These are phyloP conservation scores for Carollia perspicillata DNA, from an alignment of 2,113 vertebrate genomes.

Conservation along the genomic window DNA sequence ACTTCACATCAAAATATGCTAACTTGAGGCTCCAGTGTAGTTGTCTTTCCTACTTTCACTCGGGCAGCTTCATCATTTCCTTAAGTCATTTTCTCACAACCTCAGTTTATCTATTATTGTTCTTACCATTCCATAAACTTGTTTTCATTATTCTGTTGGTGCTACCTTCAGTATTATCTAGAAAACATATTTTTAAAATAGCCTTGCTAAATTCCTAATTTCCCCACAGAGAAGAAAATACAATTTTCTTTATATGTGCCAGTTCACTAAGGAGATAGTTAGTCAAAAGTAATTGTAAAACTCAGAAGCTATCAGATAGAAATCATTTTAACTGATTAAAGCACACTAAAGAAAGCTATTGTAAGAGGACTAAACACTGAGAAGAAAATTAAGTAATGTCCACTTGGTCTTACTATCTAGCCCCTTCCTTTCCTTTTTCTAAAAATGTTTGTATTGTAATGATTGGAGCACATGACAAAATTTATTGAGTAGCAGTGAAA, in stretches of 20 bases:
- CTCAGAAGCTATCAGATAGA: not conserved
- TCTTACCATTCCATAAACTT: not conserved
- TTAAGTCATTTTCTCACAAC: not conserved
- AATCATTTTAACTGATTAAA: constrained; percentile 33
- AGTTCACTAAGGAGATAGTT: not conserved
- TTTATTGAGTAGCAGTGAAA: not conserved
- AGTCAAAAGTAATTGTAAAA: not conserved
- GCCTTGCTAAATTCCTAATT: constrained; percentile 26
- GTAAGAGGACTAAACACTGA: not conserved
- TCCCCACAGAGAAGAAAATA: not conserved
- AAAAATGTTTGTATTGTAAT: not conserved
- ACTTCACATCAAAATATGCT: not conserved
- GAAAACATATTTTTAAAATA: constrained; percentile 10
- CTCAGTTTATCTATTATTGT: not conserved
- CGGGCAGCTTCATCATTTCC: not conserved
- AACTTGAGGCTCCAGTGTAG: not conserved
- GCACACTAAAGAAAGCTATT: not conserved
- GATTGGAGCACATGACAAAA: not conserved
- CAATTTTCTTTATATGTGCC: not conserved
- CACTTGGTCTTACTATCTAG: not conserved
- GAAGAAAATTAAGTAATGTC: not conserved
- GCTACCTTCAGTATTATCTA: not conserved
- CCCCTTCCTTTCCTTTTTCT: not conserved
- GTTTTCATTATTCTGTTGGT: not conserved
- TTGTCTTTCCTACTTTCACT: not conserved